Evolutionary conservation across 2,888 invertebrate genomes (phyloP).

Genomic region (Ryuthela nishihirai): DNA sequence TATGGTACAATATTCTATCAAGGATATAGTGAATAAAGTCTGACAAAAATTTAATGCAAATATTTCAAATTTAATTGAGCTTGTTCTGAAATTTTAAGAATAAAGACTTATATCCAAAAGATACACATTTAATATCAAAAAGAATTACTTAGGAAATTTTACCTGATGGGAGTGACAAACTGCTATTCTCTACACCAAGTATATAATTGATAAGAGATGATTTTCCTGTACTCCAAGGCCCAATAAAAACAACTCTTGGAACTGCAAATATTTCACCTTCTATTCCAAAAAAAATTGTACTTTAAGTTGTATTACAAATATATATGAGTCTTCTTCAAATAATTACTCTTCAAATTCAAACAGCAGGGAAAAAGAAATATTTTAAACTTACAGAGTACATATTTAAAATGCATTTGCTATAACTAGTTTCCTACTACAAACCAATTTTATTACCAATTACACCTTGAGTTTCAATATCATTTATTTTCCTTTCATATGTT

Average conservation of each 20-base stretch:
- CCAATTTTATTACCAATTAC: too few species aligned
- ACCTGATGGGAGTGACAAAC: slow-evolving; percentile 32
- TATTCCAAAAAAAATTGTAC: slow-evolving; percentile 4
- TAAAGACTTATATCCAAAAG: too few species aligned
- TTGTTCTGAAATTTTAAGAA: neutral
- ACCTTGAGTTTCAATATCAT: too few species aligned
- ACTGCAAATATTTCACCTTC: slow-evolving; percentile 45
- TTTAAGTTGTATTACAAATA: neutral
- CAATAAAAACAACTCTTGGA: slow-evolving; percentile 46
- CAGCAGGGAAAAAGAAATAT: too few species aligned
- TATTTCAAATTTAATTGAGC: neutral
- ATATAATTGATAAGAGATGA: slow-evolving; percentile 48
- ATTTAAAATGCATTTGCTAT: too few species aligned
- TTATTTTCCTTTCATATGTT: too few species aligned
- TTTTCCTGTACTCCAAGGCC: slow-evolving; percentile 49
- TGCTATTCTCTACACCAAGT: slow-evolving; percentile 43
- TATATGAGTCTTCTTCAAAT: too few species aligned
- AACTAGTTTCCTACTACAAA: too few species aligned
- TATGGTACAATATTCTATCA: neutral
- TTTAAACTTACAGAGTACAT: too few species aligned
- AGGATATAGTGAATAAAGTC: neutral
- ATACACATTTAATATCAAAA: too few species aligned
- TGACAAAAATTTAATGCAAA: neutral
- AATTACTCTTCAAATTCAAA: too few species aligned
- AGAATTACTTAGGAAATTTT: neutral